These are phyloP conservation scores for Pseudomyrmex sp. DNA, from an alignment of 1,140 invertebrate species.

Conservation along the genomic window DNA sequence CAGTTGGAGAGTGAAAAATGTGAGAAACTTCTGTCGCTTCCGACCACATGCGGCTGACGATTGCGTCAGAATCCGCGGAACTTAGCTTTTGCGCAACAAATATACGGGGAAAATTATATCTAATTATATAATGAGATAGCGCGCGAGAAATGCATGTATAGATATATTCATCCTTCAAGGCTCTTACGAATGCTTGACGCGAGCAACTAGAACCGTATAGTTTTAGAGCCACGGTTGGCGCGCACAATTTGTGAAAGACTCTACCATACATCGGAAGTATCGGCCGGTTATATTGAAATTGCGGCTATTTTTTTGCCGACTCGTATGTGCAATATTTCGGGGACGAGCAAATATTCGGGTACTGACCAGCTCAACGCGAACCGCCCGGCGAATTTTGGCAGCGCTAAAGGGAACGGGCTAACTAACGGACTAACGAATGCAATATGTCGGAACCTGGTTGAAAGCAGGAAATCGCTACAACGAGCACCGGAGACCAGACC, in stretches of 20 bases:
- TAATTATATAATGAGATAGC: conserved; percentile 50
- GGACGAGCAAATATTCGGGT: conserved; percentile 49
- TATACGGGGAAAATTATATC: neutral
- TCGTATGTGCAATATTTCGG: conserved; percentile 44
- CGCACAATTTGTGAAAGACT: conserved; percentile 30
- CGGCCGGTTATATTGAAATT: conserved; percentile 20
- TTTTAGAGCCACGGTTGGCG: neutral
- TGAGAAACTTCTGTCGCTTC: conserved; percentile 45
- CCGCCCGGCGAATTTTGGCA: conserved; percentile 51
- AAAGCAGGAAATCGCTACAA: conserved; percentile 67
- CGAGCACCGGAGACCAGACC: conserved; percentile 54
- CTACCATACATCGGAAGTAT: neutral
- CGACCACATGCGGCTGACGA: conserved; percentile 50
- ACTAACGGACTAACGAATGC: conserved; percentile 76
- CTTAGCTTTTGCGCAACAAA: conserved; percentile 41
- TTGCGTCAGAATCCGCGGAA: conserved; percentile 47
- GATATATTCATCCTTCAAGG: conserved; percentile 49
- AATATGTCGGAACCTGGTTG: conserved; percentile 76
- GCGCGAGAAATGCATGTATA: neutral
- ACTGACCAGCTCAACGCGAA: conserved; percentile 70
- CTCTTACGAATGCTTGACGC: neutral
- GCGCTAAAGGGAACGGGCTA: conserved; percentile 59
- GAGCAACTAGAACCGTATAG: neutral
- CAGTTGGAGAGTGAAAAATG: conserved; percentile 48
- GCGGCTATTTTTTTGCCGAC: conserved; percentile 20